Evolutionary conservation across 1,140 invertebrate species (phyloP).

Genomic region (Battus philenor): DNA sequence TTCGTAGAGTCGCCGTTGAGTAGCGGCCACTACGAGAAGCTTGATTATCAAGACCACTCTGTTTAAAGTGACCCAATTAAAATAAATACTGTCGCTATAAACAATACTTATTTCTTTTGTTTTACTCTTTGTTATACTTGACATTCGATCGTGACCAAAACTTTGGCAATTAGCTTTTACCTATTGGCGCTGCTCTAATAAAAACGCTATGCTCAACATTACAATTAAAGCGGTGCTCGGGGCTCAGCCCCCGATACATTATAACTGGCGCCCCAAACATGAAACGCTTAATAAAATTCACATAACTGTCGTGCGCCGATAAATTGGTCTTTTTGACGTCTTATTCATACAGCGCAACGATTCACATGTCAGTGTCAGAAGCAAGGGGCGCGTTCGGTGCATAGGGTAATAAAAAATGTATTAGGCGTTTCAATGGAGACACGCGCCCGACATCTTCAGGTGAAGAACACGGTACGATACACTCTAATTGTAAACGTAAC

Average conservation of each 20-base stretch:
- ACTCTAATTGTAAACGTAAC: conserved; percentile 1
- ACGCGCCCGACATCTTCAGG: conserved; percentile 43
- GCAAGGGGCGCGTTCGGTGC: conserved; percentile 27
- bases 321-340: conserved; percentile 69
- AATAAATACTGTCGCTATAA: too few species aligned
- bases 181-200: too few species aligned
- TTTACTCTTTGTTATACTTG: too few species aligned
- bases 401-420: conserved; percentile 42
- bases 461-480: conserved; percentile 16
- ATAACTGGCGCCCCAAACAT: conserved; percentile 49
- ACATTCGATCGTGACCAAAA: too few species aligned
- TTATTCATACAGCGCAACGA: conserved; percentile 45
- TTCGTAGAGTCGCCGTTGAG: too few species aligned
- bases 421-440: conserved; percentile 38
- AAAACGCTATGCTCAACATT: too few species aligned
- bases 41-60: too few species aligned
- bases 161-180: too few species aligned
- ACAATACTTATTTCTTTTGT: too few species aligned
- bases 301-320: conserved; percentile 36
- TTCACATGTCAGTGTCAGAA: conserved; percentile 42
- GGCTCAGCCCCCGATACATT: conserved; percentile 33
- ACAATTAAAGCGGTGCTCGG: conserved; percentile 8
- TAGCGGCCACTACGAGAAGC: too few species aligned
- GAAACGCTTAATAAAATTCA: conserved; percentile 63
- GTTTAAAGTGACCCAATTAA: too few species aligned